A percentile compares a stretch with the other conserved stretches of the same genome.
These are phyloP conservation scores for Hemiscyllium ocellatum DNA, from an alignment of 2,113 vertebrate species.

Conservation along the genomic window DNA sequence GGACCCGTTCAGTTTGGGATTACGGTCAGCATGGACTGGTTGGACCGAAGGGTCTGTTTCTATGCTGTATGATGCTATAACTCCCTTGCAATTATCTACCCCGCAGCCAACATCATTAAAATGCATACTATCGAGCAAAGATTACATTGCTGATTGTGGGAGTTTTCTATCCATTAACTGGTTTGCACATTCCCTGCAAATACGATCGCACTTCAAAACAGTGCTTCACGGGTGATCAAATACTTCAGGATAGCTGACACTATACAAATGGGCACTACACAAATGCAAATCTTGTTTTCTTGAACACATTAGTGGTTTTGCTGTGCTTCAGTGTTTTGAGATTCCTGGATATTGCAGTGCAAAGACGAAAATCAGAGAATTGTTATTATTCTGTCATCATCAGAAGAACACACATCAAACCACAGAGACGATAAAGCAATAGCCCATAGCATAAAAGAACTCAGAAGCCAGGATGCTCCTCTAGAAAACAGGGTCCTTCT, in stretches of 20 bases:
- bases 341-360: not conserved
- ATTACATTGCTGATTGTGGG: not conserved
- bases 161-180: not conserved
- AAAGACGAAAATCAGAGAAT: not conserved
- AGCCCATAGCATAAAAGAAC: not conserved
- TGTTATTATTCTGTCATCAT: not conserved
- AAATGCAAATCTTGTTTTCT: not conserved
- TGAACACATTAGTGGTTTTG: not conserved
- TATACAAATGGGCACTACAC: not conserved
- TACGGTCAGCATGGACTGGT: no score
- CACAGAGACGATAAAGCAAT: not conserved
- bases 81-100: not conserved
- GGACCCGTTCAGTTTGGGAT: no score
- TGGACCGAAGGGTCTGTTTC: no score
- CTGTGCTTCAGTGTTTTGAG: not conserved
- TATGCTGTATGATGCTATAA: no score
- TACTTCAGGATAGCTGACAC: not conserved
- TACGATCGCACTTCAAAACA: not conserved
- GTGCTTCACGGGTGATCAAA: not conserved
- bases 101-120: not conserved
- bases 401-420: not conserved
- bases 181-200: not conserved
- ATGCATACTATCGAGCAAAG: not conserved
- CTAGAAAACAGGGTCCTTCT: not conserved
- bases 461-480: not conserved